A percentile compares a stretch with the other conserved stretches of the same genome.
phyloP scores from a whole-genome alignment of 2,888 invertebrate species.

The Tromatobia lineatoria region DNA sequence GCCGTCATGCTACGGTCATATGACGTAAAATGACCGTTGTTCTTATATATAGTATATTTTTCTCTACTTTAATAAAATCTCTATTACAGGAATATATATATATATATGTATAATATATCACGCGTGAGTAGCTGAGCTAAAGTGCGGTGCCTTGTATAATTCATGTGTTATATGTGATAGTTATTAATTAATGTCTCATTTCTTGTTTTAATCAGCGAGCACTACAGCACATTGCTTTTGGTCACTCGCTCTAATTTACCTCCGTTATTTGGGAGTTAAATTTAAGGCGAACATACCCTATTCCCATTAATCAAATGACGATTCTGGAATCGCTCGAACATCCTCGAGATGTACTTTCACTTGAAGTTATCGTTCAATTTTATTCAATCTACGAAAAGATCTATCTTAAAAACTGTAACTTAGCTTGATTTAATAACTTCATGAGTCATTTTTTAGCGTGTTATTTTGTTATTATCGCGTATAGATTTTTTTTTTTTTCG shows the following conservation, averaged over 20 bases:
- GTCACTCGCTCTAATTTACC: constrained; percentile 61
- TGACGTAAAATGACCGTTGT: too few relatives aligned
- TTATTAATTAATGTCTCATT: constrained; percentile 19
- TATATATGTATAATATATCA: constrained; percentile 56
- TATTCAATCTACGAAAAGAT: constrained; percentile 6
- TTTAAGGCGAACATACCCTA: constrained; percentile 56
- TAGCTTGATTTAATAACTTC: constrained; percentile 1
- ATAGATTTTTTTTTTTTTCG: neutral
- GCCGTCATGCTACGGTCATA: too few relatives aligned
- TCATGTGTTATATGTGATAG: constrained; percentile 13
- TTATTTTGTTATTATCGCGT: constrained; percentile 2
- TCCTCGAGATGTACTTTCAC: constrained; percentile 8
- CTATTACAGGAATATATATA: constrained; percentile 34
- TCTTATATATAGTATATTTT: too few relatives aligned
- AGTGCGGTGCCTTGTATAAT: constrained; percentile 52
- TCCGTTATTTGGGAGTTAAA: neutral
- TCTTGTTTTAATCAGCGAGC: constrained; percentile 53
- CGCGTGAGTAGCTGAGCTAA: constrained; percentile 65
- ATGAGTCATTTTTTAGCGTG: constrained; percentile 1
- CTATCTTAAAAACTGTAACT: neutral
- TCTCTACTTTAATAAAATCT: constrained; percentile 1
- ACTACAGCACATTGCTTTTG: constrained; percentile 61
- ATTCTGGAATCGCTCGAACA: neutral
- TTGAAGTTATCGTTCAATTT: neutral
- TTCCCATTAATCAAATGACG: constrained; percentile 11